Base-by-base conservation (phyloP, 1,140 invertebrate genomes). In the Drosophila navojoa region DNA sequence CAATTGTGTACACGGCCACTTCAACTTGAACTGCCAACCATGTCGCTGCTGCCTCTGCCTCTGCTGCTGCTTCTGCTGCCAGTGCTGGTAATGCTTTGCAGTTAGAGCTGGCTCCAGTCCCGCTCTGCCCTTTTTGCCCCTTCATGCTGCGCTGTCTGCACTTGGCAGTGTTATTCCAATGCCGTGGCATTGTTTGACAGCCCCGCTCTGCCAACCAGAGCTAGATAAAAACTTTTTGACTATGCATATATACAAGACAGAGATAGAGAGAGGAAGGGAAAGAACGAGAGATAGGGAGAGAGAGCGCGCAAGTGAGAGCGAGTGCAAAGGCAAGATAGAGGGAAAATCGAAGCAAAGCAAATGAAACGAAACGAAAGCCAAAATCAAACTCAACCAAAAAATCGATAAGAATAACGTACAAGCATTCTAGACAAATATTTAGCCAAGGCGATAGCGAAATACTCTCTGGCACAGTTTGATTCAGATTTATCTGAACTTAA, bases 101-200 rank as follows among this genome's bases (percentile, higher is more conserved):
- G 40, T 55, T 38, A 10, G 38, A 52, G 35, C 19, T 16, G 4
- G 11, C n/a, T 52, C 35, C 19, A 10, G 11, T 13, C 45, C n/a
- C 13, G 19, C 15, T 11, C 63, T 19, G 3, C 29, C 49, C n/a
- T 16, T 16, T 27, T n/a, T 3, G 3, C 19, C 0, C 19, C 35
- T 22, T 25, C 35, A 38, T 13, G 35, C 42, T 60, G 44, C 42
- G 54, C 52, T 69, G 66, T 44, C 66, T 81, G 81, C 81, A 85
- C 70, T 86, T 85, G 78, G 79, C 71, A 76, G 59, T 87, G 82
- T 87, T 85, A 85, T 87, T 81, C 82, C 76, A 85, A 75, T 71
- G 78, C 75, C 71, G 72, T 81, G 61, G 82, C 79, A 86, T 82
- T 86, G 79, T 87, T 86, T 87, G 82, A 89, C 82, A 87, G 76